These are phyloP conservation scores for Atta cephalotes DNA, from an alignment of 1,140 invertebrate species.

Conservation along the genomic window DNA sequence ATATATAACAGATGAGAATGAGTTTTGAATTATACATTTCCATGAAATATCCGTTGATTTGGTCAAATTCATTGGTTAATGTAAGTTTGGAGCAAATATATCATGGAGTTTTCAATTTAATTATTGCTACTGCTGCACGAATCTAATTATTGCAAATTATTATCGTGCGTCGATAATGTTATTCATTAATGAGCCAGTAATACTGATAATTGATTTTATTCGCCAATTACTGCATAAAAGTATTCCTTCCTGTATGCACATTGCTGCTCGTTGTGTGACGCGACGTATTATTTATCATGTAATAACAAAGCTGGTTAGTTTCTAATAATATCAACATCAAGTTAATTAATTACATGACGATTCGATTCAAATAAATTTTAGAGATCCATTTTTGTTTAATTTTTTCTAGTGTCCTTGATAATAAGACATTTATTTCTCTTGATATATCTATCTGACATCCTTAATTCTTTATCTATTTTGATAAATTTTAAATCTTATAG, in stretches of 20 bases:
- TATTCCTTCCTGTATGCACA: conserved; percentile 36
- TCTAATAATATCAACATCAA: conserved; percentile 45
- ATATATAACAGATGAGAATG: background rate
- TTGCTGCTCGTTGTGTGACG: conserved; percentile 17
- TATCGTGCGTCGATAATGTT: conserved; percentile 53
- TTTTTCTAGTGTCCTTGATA: too few relatives aligned
- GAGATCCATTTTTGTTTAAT: background rate
- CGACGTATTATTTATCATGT: conserved; percentile 47
- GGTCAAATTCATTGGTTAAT: conserved; percentile 12
- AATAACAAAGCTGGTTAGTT: conserved; percentile 49
- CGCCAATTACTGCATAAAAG: conserved; percentile 50
- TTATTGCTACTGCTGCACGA: conserved; percentile 43
- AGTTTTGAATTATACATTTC: background rate
- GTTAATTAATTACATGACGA: conserved; percentile 41
- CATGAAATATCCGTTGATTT: background rate
- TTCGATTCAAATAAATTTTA: background rate
- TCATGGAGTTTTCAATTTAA: conserved; percentile 56
- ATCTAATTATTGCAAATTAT: conserved; percentile 65
- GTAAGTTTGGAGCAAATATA: conserved; percentile 48
- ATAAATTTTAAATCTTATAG: background rate
- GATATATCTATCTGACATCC: background rate
- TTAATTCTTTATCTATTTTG: background rate
- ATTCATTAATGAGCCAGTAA: conserved; percentile 57
- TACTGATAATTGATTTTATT: conserved; percentile 64
- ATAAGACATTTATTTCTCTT: background rate